These are phyloP conservation scores for Copidosoma floridanum DNA, from an alignment of 1,140 invertebrate genomes.

Conservation along the genomic window DNA sequence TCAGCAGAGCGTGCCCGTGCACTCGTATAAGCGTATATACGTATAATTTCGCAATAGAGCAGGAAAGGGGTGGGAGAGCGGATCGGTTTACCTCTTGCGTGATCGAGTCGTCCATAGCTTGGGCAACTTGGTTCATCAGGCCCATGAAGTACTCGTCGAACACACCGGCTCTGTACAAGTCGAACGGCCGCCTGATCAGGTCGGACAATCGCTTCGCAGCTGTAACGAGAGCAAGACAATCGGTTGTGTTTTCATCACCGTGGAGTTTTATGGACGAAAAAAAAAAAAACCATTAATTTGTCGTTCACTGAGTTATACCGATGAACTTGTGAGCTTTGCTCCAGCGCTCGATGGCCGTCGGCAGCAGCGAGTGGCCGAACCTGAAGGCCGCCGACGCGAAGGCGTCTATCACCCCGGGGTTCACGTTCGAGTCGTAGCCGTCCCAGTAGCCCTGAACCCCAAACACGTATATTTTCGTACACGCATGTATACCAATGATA, in stretches of 20 bases:
- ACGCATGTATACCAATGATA: neutral
- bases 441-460: conserved; percentile 85
- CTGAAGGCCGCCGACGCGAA: conserved; percentile 87
- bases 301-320: too few relatives aligned
- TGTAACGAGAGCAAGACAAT: conserved; percentile 45
- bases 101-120: conserved; percentile 92
- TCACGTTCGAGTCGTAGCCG: conserved; percentile 80
- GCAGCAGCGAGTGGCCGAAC: conserved; percentile 86
- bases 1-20: too few relatives aligned
- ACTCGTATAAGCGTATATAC: neutral
- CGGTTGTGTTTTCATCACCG: conserved; percentile 16
- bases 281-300: too few relatives aligned
- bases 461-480: too few relatives aligned
- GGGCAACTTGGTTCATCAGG: conserved; percentile 89
- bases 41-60: neutral
- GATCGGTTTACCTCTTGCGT: conserved; percentile 72
- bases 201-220: conserved; percentile 87
- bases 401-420: conserved; percentile 82
- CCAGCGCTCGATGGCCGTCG: conserved; percentile 86
- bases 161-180: conserved; percentile 86
- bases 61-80: neutral
- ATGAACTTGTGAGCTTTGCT: conserved; percentile 92
- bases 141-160: conserved; percentile 92
- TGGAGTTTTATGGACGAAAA: conserved; percentile 24
- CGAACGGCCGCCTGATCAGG: conserved; percentile 83